Evolutionary conservation across 2,888 invertebrate species (phyloP).

Genomic region (Liodrosophila aerea): DNA sequence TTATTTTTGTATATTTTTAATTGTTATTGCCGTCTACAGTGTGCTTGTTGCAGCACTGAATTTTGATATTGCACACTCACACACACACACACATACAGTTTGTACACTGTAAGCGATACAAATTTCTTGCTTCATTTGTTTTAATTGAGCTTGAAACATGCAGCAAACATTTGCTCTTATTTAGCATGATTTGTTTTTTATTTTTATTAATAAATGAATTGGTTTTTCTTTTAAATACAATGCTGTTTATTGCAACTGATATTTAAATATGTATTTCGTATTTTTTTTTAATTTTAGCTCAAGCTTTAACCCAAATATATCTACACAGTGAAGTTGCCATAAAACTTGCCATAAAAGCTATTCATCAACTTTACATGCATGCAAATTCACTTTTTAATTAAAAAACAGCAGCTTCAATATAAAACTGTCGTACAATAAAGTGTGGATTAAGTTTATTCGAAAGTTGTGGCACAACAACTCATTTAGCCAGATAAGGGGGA

Average conservation of each 20-base stretch:
- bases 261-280: too few species aligned
- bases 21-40: conserved; percentile 61
- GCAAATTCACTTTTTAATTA: conserved; percentile 30
- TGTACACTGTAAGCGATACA: conserved; percentile 43
- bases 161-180: conserved; percentile 45
- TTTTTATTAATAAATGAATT: background rate
- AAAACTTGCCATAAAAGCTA: conserved; percentile 12
- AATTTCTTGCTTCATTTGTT: conserved; percentile 70
- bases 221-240: background rate
- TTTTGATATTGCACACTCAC: conserved; percentile 50
- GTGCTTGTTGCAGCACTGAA: conserved; percentile 49
- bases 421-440: conserved; percentile 33
- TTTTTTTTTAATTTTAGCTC: too few species aligned
- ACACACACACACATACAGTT: conserved; percentile 12
- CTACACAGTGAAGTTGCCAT: too few species aligned
- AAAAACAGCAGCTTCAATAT: conserved; percentile 8
- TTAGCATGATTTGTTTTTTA: background rate
- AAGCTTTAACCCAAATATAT: too few species aligned
- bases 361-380: conserved; percentile 15
- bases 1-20: conserved; percentile 56
- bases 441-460: conserved; percentile 44
- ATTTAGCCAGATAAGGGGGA: conserved; percentile 16
- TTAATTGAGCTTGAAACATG: conserved; percentile 73
- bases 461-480: conserved; percentile 60
- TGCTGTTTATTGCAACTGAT: too few species aligned